Conservation (phyloP, 1,140 invertebrate species). For the Polypedilum pembai region DNA sequence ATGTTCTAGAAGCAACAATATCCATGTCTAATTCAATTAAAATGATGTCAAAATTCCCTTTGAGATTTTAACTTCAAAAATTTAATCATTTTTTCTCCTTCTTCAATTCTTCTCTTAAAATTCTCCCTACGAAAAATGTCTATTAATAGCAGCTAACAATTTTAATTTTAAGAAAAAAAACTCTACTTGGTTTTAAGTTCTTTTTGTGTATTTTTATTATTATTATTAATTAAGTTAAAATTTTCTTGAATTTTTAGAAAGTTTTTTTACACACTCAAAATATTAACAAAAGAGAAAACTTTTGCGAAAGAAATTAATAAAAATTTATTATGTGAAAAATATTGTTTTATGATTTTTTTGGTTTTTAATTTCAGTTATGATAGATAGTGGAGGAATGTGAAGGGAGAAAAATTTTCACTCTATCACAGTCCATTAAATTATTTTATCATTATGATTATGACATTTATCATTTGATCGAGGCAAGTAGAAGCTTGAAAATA, state of each 20-base stretch:
- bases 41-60: no score
- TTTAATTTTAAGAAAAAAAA: background rate
- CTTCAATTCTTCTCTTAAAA: background rate
- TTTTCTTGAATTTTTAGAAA: background rate
- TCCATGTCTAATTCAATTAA: no score
- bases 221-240: background rate
- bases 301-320: background rate
- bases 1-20: no score
- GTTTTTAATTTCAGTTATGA: background rate
- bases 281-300: background rate
- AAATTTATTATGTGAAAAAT: slow-evolving; percentile 1
- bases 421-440: no score
- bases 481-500: no score
- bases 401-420: background rate
- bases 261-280: background rate
- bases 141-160: background rate
- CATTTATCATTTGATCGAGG: no score
- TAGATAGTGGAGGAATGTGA: background rate
- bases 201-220: background rate
- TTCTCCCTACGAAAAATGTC: background rate
- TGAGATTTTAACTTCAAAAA: no score
- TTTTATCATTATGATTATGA: no score
- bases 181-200: background rate
- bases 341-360: background rate
- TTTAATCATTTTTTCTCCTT: no score